Conservation (phyloP, 2,888 invertebrate species). For the Ophion obscuratus region DNA sequence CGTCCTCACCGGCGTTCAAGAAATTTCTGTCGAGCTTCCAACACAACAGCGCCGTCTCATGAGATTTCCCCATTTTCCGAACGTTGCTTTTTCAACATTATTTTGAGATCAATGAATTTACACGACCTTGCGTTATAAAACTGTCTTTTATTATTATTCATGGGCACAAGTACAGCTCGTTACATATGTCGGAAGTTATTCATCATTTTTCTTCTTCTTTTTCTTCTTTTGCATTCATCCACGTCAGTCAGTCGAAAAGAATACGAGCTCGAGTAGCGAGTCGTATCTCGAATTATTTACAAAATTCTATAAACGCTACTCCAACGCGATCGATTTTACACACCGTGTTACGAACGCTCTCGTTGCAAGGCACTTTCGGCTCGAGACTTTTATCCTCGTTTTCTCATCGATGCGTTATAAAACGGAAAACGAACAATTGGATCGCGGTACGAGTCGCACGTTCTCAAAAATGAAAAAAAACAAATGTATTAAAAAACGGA, state of each 20-base stretch:
- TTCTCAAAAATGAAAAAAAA: slow-evolving; percentile 4
- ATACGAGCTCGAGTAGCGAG: slow-evolving; percentile 44
- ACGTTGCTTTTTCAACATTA: not conserved
- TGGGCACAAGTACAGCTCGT: slow-evolving; percentile 53
- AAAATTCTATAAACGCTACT: slow-evolving; percentile 38
- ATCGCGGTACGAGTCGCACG: slow-evolving; percentile 26
- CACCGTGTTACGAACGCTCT: not conserved
- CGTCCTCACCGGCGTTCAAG: slow-evolving; percentile 75
- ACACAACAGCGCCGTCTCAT: slow-evolving; percentile 39
- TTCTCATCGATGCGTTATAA: slow-evolving; percentile 6
- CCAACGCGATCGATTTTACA: slow-evolving; percentile 6
- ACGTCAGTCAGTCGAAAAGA: slow-evolving; percentile 32
- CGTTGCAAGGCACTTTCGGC: slow-evolving; percentile 38
- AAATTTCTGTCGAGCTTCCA: slow-evolving; percentile 70
- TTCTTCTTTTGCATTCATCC: slow-evolving; percentile 6
- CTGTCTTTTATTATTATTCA: slow-evolving; percentile 47
- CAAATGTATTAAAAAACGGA: slow-evolving; percentile 21
- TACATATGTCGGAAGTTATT: slow-evolving; percentile 35
- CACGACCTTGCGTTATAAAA: slow-evolving; percentile 33
- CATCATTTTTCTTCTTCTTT: slow-evolving; percentile 10
- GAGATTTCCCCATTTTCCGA: slow-evolving; percentile 15
- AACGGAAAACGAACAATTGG: slow-evolving; percentile 4
- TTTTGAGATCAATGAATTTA: slow-evolving; percentile 44
- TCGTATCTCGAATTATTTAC: slow-evolving; percentile 42
- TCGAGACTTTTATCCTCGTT: not conserved